Conservation (phyloP, 2,113 vertebrate species). For the Desmodus rotundus region DNA sequence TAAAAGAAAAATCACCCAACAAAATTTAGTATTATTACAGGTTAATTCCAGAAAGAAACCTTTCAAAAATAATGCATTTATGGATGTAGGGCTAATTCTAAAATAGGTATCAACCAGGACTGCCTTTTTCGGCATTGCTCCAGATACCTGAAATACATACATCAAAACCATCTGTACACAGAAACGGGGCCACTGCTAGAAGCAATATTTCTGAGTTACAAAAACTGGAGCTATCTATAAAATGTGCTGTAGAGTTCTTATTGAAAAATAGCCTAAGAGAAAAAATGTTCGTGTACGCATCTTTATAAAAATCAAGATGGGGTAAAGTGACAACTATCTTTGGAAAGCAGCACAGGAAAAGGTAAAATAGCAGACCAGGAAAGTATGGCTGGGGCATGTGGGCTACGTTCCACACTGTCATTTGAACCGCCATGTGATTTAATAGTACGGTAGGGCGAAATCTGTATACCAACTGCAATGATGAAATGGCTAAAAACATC, state of each 20-base stretch:
- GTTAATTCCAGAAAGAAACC: constrained; percentile 40
- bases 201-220: constrained; percentile 30
- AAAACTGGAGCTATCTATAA: constrained; percentile 34
- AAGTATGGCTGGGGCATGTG: not conserved
- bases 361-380: not conserved
- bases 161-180: constrained; percentile 61
- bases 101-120: constrained; percentile 53
- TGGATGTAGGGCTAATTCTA: constrained; percentile 61
- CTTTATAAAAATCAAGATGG: not conserved
- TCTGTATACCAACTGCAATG: not conserved
- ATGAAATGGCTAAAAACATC: not conserved
- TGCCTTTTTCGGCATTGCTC: constrained; percentile 57
- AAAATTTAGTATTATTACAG: constrained; percentile 18
- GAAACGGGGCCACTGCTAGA: constrained; percentile 61
- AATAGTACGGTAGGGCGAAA: not conserved
- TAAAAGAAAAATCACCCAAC: constrained; percentile 1
- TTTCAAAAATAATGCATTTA: constrained; percentile 45
- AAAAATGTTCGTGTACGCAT: not conserved
- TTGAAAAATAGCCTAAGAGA: not conserved
- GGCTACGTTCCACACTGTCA: not conserved
- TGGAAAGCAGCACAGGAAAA: constrained; percentile 9
- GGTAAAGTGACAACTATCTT: not conserved
- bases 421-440: not conserved
- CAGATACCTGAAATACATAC: constrained; percentile 73
- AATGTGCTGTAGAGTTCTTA: not conserved